Percentiles rank a stretch among this genome's conserved stretches.
Evolutionary conservation across 2,888 invertebrate species (phyloP).

Genomic region (Nezara viridula): DNA sequence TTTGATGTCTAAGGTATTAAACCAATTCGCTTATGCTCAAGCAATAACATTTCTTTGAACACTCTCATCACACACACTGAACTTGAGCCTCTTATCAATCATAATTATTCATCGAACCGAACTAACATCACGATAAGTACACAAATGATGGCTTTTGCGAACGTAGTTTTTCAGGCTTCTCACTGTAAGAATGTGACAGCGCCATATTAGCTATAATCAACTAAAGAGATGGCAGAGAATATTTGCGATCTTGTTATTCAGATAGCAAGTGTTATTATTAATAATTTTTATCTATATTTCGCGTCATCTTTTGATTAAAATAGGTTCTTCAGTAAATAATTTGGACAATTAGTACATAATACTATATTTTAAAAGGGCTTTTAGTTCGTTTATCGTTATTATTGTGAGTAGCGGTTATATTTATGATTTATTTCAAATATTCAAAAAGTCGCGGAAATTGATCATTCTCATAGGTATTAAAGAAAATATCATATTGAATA

Average conservation of each 20-base stretch:
- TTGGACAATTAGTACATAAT: not conserved
- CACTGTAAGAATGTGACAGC: slow-evolving; percentile 62
- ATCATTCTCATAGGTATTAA: not conserved
- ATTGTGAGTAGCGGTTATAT: not conserved
- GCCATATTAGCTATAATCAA: slow-evolving; percentile 63
- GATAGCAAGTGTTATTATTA: slow-evolving; percentile 56
- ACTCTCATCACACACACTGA: slow-evolving; percentile 43
- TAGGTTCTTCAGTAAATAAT: not conserved
- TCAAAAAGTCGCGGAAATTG: not conserved
- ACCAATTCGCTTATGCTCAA: slow-evolving; percentile 22
- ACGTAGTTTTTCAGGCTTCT: slow-evolving; percentile 56
- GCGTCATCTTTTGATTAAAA: not conserved
- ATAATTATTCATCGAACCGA: not conserved
- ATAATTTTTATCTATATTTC: slow-evolving; percentile 45
- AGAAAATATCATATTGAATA: not conserved
- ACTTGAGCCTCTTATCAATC: slow-evolving; percentile 38
- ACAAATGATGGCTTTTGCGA: slow-evolving; percentile 17
- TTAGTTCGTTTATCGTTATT: not conserved
- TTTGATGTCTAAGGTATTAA: slow-evolving; percentile 1
- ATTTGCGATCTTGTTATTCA: slow-evolving; percentile 55
- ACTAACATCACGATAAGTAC: slow-evolving; percentile 20
- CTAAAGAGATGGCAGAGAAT: slow-evolving; percentile 54
- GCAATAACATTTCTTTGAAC: slow-evolving; percentile 39
- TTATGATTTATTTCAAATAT: slow-evolving; percentile 23
- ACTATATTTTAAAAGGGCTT: not conserved